Base-by-base conservation (phyloP, 1,140 invertebrate species). In the Atta colombica region DNA sequence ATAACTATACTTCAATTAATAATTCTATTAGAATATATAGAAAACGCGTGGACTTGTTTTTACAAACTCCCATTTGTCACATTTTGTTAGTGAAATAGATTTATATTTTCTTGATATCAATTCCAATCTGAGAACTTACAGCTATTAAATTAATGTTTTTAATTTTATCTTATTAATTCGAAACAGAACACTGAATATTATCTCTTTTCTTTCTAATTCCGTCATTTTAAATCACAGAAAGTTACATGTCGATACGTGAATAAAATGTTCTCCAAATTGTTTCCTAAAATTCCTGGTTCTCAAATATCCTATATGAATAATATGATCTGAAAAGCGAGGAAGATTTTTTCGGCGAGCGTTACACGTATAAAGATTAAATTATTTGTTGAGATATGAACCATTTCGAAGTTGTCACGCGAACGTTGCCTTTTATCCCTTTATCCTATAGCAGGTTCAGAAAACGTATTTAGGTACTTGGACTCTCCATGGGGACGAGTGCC, bases 391-490 rank as follows among this genome's bases (percentile, higher is more conserved):
- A 74, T 63, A 75, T 58, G 6, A 28, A 35, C 35, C 28, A 77
- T 71, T 66, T 81, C 51, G 45, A 53, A 82, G 51, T 87, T 88
- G 81, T 91, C 82, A 89, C 89, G 88, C 78, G 55, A 61, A 61
- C 39, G 81, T 85, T 74, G 89, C 86, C 39, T 49, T 89, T 91
- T 90, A 92, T 88, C 89, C 72, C 91, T 92, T 90, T 89, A 89
- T 89, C 77, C 87, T 88, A 86, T 89, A 93, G 89, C 92, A 93
- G 93, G 92, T 93, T 91, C 85, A 74, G 90, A 92, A 91, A 87
- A 90, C 88, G 86, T 77, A 90, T 91, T 90, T 88, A 91, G 90
- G 82, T 89, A 88, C 88, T 90, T 85, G 81, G 88, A 65, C 84
- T 88, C 90, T 82, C 66, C 90, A 65, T 89, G 89, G 87, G 66